Evolutionary conservation across 2,113 vertebrate genomes (phyloP).

Genomic region (Carassius auratus): DNA sequence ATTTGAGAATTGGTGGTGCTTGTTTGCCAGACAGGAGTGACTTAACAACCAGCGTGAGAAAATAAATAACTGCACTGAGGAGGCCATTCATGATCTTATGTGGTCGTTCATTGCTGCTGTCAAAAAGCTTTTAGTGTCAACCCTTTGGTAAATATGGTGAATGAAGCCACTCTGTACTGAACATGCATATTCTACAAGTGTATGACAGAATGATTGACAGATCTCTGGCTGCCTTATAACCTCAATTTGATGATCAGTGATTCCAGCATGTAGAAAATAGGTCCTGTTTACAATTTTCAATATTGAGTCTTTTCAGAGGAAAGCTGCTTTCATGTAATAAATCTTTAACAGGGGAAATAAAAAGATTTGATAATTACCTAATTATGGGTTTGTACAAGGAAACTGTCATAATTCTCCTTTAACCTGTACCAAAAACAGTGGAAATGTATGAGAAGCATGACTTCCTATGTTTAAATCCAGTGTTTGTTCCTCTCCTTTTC

Average conservation of each 20-base stretch:
- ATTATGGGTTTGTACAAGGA: neutral
- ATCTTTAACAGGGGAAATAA: neutral
- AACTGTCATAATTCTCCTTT: neutral
- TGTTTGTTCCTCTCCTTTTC: conserved; percentile 32
- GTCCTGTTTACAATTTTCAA: conserved; percentile 7
- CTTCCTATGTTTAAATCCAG: neutral
- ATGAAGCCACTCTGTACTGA: conserved; percentile 16
- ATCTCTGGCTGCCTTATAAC: conserved; percentile 12
- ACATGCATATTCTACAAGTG: conserved; percentile 1
- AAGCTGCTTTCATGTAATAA: neutral
- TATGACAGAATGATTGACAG: conserved; percentile 37
- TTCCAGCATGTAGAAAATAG: neutral
- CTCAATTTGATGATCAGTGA: conserved; percentile 28
- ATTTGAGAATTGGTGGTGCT: conserved; percentile 1
- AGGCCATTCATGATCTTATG: conserved; percentile 34
- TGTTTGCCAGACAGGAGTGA: neutral
- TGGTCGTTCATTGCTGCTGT: conserved; percentile 39
- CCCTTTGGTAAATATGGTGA: conserved; percentile 40
- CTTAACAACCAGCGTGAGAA: neutral
- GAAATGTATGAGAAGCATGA: neutral
- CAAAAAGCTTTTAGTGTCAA: conserved; percentile 56
- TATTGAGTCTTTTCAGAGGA: neutral
- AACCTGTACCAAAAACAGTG: neutral
- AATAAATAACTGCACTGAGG: conserved; percentile 9
- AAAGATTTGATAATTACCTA: neutral